A percentile compares a stretch with the other conserved stretches of the same genome.
Conservation (phyloP, 2,888 invertebrate species). For the Ptychoptera contaminata region DNA sequence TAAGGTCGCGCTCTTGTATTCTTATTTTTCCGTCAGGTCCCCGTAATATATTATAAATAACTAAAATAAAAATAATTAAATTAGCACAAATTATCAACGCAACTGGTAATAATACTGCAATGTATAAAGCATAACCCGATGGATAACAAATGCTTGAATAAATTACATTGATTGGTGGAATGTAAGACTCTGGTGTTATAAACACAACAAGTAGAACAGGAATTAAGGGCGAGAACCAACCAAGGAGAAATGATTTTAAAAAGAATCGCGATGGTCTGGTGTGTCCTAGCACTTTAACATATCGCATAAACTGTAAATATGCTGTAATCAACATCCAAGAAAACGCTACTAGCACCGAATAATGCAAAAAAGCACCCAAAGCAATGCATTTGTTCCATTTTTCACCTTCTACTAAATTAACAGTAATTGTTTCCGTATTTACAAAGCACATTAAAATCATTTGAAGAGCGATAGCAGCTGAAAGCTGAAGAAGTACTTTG, state of each 20-base stretch:
- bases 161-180: constrained; percentile 19
- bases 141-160: constrained; percentile 37
- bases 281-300: constrained; percentile 47
- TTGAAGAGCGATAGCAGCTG: constrained; percentile 43
- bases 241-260: constrained; percentile 41
- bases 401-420: constrained; percentile 20
- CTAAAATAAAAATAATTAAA: constrained; percentile 35
- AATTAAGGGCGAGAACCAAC: constrained; percentile 45
- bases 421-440: constrained; percentile 20
- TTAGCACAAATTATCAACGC: constrained; percentile 36
- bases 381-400: constrained; percentile 33
- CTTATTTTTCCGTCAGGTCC: constrained; percentile 37
- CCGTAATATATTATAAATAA: constrained; percentile 35
- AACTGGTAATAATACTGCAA: constrained; percentile 38
- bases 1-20: constrained; percentile 23
- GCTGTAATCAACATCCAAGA: constrained; percentile 60
- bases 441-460: constrained; percentile 30
- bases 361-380: constrained; percentile 47
- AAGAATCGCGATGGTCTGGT: constrained; percentile 42
- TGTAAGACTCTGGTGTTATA: constrained; percentile 33
- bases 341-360: constrained; percentile 49
- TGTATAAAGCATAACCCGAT: constrained; percentile 32
- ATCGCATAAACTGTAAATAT: constrained; percentile 47
- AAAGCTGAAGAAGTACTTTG: constrained; percentile 47
- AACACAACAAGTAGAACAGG: constrained; percentile 36